Base-by-base conservation (phyloP, 2,113 vertebrate species). In the Engystomops pustulosus region DNA sequence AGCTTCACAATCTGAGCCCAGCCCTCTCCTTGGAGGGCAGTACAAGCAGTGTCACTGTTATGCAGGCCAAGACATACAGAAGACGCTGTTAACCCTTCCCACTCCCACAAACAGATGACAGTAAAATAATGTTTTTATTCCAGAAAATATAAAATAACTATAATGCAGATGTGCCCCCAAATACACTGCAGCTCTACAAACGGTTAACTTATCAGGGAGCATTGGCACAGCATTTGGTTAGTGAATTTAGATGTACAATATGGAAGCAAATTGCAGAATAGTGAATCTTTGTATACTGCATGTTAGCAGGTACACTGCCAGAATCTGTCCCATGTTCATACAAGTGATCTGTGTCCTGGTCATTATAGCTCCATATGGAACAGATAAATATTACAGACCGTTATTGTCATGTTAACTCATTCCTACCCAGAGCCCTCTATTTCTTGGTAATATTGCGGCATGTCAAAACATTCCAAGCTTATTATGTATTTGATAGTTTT, bases 1-100 rank as follows among this genome's bases (percentile, higher is more conserved):
- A 44, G 58, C n/a, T 9, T 32, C 53, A 10, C 0, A 1, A 69
- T 44, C 34, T 30, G 44, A n/a, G 45, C 60, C 82, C 72, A 84
- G 69, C 82, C 74, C 74, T 78, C 38, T 62, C 74, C 34, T 69
- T 14, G 0, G n/a, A 84, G 44, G 6, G 30, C n/a, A 80, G 30
- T 36, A 82, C 27, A 18, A 45, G 70, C 8, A 34, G 1, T 11
- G 38, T 75, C 47, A 32, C 23, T 72, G 34, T 45, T 62, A 7
- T 62, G 32, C 23, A 65, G n/a, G 38, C 81, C 81, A 76, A 51
- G 80, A 60, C 62, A 67, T 3, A 72, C 51, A 6, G 5, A 67
- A 75, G 53, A 25, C 27, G 23, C 23, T n/a, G 32, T 67, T 76
- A 77, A 77, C 81, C 10, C n/a, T 23, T 67, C 67, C 38, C 17